Conservation (phyloP, 2,113 vertebrate species). For the Petromus typicus region DNA sequence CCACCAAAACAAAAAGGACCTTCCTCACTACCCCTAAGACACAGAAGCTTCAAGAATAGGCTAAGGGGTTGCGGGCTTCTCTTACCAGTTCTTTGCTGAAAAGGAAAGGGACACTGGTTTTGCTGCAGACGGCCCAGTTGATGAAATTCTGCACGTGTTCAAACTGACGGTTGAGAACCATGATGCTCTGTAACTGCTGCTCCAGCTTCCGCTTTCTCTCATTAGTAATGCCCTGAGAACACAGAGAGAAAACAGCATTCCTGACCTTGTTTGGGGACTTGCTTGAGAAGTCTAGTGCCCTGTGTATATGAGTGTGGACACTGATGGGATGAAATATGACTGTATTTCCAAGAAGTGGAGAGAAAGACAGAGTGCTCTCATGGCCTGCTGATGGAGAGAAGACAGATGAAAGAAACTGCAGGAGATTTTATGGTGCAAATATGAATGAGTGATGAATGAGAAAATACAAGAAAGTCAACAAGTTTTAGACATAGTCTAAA, state of each 20-base stretch:
- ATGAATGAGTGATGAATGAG: background rate
- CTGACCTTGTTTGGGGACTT: background rate
- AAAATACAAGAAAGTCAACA: background rate
- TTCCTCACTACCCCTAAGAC: background rate
- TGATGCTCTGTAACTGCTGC: slow-evolving; percentile 94
- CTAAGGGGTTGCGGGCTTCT: background rate
- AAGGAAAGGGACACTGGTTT: slow-evolving; percentile 94
- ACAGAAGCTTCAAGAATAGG: background rate
- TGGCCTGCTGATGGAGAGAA: background rate
- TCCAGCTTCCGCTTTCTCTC: slow-evolving; percentile 95
- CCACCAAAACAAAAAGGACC: background rate
- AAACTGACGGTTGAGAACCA: slow-evolving; percentile 94
- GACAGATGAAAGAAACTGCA: background rate
- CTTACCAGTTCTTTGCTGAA: slow-evolving; percentile 98
- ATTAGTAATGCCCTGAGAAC: slow-evolving; percentile 92
- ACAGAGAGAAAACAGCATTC: slow-evolving; percentile 59
- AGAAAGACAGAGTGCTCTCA: background rate
- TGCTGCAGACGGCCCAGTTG: slow-evolving; percentile 95
- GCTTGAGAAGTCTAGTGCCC: background rate
- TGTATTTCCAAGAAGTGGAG: background rate
- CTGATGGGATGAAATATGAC: background rate
- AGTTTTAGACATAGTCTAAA: background rate
- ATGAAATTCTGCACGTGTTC: slow-evolving; percentile 98
- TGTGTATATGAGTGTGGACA: background rate
- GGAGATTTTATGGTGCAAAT: background rate